Conservation (phyloP, 2,113 vertebrate species). For the Chaetura pelagica region DNA sequence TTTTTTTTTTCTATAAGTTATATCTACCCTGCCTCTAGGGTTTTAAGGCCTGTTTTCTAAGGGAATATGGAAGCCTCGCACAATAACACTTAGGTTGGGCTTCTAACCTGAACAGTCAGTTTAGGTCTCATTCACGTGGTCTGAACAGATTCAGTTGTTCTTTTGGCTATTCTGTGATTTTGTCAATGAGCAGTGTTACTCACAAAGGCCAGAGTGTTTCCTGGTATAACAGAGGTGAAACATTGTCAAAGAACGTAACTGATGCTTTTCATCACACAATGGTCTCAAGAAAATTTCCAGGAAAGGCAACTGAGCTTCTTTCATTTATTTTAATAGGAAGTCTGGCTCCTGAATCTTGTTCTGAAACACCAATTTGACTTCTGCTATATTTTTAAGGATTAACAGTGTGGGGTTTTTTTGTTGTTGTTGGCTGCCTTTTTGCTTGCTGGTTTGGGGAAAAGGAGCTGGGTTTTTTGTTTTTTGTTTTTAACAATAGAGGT, state of each 20-base stretch:
- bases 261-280: not conserved
- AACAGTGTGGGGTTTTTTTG: not conserved
- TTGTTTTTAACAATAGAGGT: not conserved
- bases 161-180: not conserved
- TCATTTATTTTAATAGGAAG: not conserved
- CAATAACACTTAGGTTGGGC: not conserved
- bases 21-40: not conserved
- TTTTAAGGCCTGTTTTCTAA: not conserved
- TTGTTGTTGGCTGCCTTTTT: not conserved
- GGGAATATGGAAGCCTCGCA: not conserved
- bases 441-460: not conserved
- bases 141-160: not conserved
- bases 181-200: not conserved
- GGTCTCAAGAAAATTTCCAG: not conserved
- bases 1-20: not conserved
- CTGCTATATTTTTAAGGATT: not conserved
- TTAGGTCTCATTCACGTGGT: not conserved
- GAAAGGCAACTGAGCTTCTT: not conserved
- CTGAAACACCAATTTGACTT: not conserved
- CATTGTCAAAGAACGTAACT: not conserved
- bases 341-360: not conserved
- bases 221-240: not conserved
- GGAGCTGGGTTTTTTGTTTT: not conserved
- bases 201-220: not conserved
- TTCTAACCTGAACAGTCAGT: not conserved